These are phyloP conservation scores for Drosophila repletoides DNA, from an alignment of 1,140 invertebrate species.

Conservation along the genomic window DNA sequence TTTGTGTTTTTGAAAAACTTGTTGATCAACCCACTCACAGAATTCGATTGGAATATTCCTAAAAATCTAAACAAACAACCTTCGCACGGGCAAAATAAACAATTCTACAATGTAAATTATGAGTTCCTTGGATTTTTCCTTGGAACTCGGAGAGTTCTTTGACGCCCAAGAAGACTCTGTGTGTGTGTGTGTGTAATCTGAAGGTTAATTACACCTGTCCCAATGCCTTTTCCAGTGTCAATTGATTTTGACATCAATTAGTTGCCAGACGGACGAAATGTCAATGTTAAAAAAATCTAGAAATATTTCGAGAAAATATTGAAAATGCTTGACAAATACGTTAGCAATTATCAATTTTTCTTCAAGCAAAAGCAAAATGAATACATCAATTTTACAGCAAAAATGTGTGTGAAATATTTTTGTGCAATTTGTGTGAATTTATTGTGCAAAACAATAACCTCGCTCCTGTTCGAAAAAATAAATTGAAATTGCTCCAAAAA, in stretches of 20 bases:
- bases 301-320: conserved; percentile 20
- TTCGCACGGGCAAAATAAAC: conserved; percentile 46
- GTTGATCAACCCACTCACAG: conserved; percentile 18
- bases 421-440: conserved; percentile 37
- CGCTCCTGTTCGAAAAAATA: conserved; percentile 46
- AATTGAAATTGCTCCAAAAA: conserved; percentile 61
- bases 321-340: conserved; percentile 37
- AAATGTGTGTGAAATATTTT: conserved; percentile 29
- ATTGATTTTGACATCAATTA: conserved; percentile 53
- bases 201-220: conserved; percentile 73
- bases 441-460: conserved; percentile 66
- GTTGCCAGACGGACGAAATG: conserved; percentile 11
- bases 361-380: conserved; percentile 29
- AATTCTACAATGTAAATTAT: conserved; percentile 60
- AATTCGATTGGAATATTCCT: conserved; percentile 16
- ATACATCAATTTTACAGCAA: conserved; percentile 41
- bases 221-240: conserved; percentile 50
- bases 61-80: conserved; percentile 40
- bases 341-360: conserved; percentile 24
- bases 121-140: conserved; percentile 46
- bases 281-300: conserved; percentile 42
- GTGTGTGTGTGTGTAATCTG: not conserved
- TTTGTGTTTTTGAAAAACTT: conserved; percentile 24
- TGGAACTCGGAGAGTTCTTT: conserved; percentile 57
- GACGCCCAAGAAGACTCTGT: conserved; percentile 8